Evolutionary conservation across 1,140 invertebrate genomes (phyloP), one percentile per base, ranked within the genome.

Genomic region (Muscidifurax raptorellus): DNA sequence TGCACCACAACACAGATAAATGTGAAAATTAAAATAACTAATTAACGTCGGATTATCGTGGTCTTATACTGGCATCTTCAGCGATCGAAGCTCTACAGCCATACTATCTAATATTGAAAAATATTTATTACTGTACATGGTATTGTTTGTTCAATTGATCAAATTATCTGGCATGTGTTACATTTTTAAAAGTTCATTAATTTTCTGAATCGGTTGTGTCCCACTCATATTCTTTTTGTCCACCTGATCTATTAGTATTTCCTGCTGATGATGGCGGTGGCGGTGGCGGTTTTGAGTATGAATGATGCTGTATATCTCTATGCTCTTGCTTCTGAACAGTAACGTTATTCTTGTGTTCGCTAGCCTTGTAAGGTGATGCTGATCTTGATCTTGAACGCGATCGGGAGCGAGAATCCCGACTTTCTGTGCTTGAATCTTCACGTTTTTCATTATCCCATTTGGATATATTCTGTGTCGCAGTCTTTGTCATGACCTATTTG

Each of bases 131-230:
- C 79, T 81, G 79, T 85, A 85, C 83, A 84, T 80, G 75, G 69
- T 84, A 79, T 79, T 47, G 30, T 80, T 79, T 79, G 82, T 69
- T 84, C 67, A 84, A 69, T 69, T 12, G 28, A 69, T 69, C 25
- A 13, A 84, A 79, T 75, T 44, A 75, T 47, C 47, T 74, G 76
- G 71, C 27, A 72, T 44, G 72, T 59, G 32, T 84, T 84, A 84
- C 78, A 85, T 79, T 47, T 71, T 79, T 81, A 81, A 69, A 67
- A 78, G 64, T 77, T 76, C 28, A n/a, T 67, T 88, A 72, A 25
- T 27, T 75, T 40, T 89, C 88, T 12, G 88, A 90, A 77, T 90
- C 88, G 7, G 88, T 90, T 9, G 89, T 89, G 22, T 87, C 81
- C 89, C 88, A 89, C 0, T 86, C 86, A 27, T 88, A 83, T 22